phyloP scores from a whole-genome alignment of 2,113 vertebrate species.

The Pseudorhombus dupliciocellatus region DNA sequence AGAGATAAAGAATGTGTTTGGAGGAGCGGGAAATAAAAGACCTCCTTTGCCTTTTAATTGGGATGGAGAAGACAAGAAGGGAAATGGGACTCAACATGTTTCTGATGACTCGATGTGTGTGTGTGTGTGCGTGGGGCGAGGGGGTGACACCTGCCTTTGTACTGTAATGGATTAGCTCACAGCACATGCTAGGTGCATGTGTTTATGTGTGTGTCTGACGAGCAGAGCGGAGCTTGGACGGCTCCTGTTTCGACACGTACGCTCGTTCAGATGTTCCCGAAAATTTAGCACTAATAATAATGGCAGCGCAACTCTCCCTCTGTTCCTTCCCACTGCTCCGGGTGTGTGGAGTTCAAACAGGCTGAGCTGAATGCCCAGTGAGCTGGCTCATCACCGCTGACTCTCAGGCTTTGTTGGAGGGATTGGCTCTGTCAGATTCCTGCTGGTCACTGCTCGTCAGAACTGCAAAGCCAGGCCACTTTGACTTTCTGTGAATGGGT shows the following conservation, averaged over 20 bases:
- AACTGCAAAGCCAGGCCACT: constrained; percentile 38
- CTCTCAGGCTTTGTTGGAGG: constrained; percentile 69
- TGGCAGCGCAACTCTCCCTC: constrained; percentile 33
- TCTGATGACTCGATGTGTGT: constrained; percentile 68
- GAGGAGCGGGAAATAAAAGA: constrained; percentile 71
- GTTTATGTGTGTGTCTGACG: constrained; percentile 70
- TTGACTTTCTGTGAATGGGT: constrained; percentile 53
- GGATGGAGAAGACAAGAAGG: constrained; percentile 69
- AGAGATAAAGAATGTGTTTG: constrained; percentile 77
- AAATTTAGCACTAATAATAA: constrained; percentile 66
- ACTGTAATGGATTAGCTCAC: constrained; percentile 73
- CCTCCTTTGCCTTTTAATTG: constrained; percentile 81
- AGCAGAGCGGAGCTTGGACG: constrained; percentile 49
- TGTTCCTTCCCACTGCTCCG: constrained; percentile 45
- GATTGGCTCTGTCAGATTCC: constrained; percentile 79
- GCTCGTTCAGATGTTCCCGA: constrained; percentile 67
- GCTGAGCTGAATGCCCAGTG: constrained; percentile 59
- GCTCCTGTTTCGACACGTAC: constrained; percentile 78
- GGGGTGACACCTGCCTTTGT: constrained; percentile 72
- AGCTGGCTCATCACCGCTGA: constrained; percentile 57
- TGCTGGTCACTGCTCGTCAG: constrained; percentile 74
- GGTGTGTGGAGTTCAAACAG: constrained; percentile 65
- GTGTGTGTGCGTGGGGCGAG: constrained; percentile 48
- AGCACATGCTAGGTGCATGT: constrained; percentile 47
- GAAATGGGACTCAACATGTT: constrained; percentile 83